phyloP scores from a whole-genome alignment of 2,797 vertebrate genomes.

The Mormyrus hasselquistii region DNA sequence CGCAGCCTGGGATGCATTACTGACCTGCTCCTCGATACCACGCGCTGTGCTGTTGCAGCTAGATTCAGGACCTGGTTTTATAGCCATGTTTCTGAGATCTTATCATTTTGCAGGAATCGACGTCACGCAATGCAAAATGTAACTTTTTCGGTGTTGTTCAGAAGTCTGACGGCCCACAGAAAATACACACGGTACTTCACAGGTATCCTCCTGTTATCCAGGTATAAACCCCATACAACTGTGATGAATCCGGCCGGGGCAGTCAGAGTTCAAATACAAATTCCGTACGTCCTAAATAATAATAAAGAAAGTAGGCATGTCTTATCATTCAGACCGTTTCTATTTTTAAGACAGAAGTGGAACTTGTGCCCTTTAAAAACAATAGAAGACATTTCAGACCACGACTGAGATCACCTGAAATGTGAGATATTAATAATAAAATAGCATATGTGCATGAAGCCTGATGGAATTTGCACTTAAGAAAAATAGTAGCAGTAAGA shows the following conservation, averaged over 20 bases:
- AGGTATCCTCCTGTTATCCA: neutral
- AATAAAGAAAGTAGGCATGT: neutral
- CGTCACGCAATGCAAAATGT: conserved; percentile 6
- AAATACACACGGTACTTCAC: neutral
- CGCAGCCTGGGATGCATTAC: neutral
- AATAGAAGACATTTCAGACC: neutral
- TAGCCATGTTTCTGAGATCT: conserved; percentile 55
- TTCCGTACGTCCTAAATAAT: neutral
- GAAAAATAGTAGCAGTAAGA: conserved; percentile 36
- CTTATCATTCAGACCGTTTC: neutral
- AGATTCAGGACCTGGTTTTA: conserved; percentile 21
- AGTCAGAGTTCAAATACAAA: neutral
- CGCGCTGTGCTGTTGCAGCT: conserved; percentile 39
- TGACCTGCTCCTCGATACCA: conserved; percentile 17
- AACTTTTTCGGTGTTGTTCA: neutral
- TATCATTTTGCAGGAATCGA: conserved; percentile 43
- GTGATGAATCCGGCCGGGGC: neutral
- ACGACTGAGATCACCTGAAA: neutral
- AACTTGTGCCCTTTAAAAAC: neutral
- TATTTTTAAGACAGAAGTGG: neutral
- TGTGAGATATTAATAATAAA: neutral
- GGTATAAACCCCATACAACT: neutral
- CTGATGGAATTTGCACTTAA: conserved; percentile 49
- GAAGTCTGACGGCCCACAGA: neutral
- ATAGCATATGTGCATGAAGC: neutral